Evolutionary conservation across 2,888 invertebrate species (phyloP).

Genomic region (Coenonympha arcania): DNA sequence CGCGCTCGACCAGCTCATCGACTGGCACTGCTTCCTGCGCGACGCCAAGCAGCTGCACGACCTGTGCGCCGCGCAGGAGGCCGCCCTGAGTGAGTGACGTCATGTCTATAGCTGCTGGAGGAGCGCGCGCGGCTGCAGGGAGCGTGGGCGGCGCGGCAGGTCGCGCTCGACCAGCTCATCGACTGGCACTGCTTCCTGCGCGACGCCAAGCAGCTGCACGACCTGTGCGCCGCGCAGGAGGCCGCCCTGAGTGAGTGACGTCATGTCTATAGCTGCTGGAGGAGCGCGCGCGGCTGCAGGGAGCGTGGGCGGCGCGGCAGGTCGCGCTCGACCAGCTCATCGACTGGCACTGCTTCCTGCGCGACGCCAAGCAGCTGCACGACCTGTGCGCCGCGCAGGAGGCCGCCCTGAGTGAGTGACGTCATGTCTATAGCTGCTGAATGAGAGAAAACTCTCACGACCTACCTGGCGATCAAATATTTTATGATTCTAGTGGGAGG

Average conservation of each 20-base stretch:
- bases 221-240: constrained; percentile 90
- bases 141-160: constrained; percentile 91
- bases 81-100: constrained; percentile 71
- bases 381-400: constrained; percentile 92
- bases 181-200: constrained; percentile 95
- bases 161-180: constrained; percentile 90
- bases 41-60: constrained; percentile 95
- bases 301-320: constrained; percentile 91
- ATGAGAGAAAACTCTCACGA: too few relatives aligned
- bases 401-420: constrained; percentile 77
- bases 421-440: too few relatives aligned
- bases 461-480: too few relatives aligned
- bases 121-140: constrained; percentile 85
- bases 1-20: constrained; percentile 90
- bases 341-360: constrained; percentile 93
- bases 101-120: constrained; percentile 71
- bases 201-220: constrained; percentile 94
- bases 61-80: constrained; percentile 90
- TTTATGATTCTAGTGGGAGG: too few relatives aligned
- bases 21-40: constrained; percentile 93
- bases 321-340: constrained; percentile 91
- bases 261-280: too few relatives aligned
- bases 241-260: constrained; percentile 77
- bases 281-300: constrained; percentile 84
- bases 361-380: constrained; percentile 94